These are phyloP conservation scores for Euwallacea fornicatus DNA, from an alignment of 1,140 invertebrate species.

Conservation along the genomic window DNA sequence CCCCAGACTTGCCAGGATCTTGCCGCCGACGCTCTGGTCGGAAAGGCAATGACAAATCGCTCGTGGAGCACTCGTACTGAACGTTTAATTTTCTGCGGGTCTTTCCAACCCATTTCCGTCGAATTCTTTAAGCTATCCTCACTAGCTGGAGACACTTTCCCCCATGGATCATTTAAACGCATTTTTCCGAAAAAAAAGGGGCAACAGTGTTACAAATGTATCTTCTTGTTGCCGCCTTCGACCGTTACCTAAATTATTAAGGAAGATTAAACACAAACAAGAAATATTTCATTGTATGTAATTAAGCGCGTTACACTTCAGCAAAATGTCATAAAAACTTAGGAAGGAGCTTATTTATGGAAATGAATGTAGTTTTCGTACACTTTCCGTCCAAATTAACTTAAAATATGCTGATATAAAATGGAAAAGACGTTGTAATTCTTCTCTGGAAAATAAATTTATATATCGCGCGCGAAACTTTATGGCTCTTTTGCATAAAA, in stretches of 20 bases:
- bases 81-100: no score
- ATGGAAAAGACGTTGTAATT: conserved; percentile 36
- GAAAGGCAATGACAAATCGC: no score
- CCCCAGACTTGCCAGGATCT: no score
- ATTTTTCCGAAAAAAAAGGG: not conserved
- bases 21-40: no score
- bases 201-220: not conserved
- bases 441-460: conserved; percentile 33
- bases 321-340: conserved; percentile 27
- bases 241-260: not conserved
- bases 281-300: conserved; percentile 21
- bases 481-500: conserved; percentile 38
- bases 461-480: conserved; percentile 37
- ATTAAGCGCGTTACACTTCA: conserved; percentile 13
- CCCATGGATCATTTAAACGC: no score
- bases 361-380: conserved; percentile 33
- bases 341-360: conserved; percentile 27
- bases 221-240: not conserved
- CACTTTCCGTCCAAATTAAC: conserved; percentile 34
- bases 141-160: no score
- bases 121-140: no score
- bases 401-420: conserved; percentile 38
- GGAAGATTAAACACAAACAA: conserved; percentile 10
- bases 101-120: no score
- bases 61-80: no score